These are phyloP conservation scores for Saguinus imperator DNA, from an alignment of 2,113 vertebrate species.

Conservation along the genomic window DNA sequence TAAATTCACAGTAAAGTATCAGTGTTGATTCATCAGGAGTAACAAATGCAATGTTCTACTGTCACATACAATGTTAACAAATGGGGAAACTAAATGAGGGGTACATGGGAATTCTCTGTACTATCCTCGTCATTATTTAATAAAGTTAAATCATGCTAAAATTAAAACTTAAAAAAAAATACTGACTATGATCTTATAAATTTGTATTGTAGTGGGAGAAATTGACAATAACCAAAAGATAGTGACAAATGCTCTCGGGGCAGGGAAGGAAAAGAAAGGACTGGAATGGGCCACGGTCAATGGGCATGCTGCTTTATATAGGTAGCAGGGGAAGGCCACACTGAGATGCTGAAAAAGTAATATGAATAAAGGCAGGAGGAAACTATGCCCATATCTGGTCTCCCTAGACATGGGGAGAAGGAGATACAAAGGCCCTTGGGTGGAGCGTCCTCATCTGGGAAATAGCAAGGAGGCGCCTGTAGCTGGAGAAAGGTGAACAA, in stretches of 20 bases:
- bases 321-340: not conserved
- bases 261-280: not conserved
- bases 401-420: not conserved
- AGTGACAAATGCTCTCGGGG: not conserved
- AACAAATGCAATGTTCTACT: not conserved
- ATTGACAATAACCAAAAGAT: not conserved
- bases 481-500: not conserved
- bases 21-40: no score
- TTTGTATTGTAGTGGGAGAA: not conserved
- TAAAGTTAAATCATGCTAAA: no score
- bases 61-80: not conserved
- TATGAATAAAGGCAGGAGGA: not conserved
- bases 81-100: not conserved
- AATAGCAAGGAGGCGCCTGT: not conserved
- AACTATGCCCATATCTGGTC: not conserved
- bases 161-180: not conserved
- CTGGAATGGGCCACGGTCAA: rapidly evolving
- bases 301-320: not conserved
- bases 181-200: not conserved
- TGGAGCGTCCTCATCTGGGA: not conserved
- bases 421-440: not conserved
- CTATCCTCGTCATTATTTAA: not conserved
- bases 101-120: not conserved
- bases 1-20: not conserved
- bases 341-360: no score